Evolutionary conservation across 2,113 vertebrate species (phyloP), one percentile per base, ranked within the genome.

Genomic region (Lepus timidus): DNA sequence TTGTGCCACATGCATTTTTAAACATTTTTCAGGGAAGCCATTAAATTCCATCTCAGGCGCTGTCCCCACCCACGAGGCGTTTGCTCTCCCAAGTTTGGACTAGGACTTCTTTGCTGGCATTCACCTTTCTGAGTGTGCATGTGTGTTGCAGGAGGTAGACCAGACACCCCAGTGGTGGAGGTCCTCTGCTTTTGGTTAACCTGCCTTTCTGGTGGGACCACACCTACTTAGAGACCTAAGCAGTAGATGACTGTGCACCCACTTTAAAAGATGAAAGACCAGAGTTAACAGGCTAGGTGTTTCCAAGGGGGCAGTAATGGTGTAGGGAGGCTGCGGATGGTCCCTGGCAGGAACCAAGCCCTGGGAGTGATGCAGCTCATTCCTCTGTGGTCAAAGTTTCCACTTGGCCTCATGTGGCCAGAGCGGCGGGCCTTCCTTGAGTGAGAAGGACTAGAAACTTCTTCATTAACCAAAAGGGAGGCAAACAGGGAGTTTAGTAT

Each of bases 1-100:
- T 68, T 4, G 74, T 92, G 95, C 93, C 90, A 83, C 64, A 80
- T 94, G 95, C 88, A 92, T 96, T 92, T 97, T 96, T 22, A 96
- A 96, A 96, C 93, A 88, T 92, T 95, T 97, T 97, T 97, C 92
- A 96, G 88, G 90, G 92, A 94, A 95, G 80, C 90, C 95, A 91
- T 89, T 90, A 90, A 90, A 87, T 92, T 92, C 67, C 70, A 39
- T 84, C 88, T 92, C 27, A 23, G 94, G 81, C 52, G 70, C 33
- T 70, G 51, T 64, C 82, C 64, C 64, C 49, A 95, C 70, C 44
- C 67, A 5, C 19, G 65, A 85, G 71, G 85, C 29, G 33, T 95
- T 79, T 83, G 68, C 76, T 89, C 44, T 68, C 76, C 65, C 61
- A 70, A 39, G 55, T 67, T 33, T 0, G 0, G 82, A 27, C 13